Conservation (phyloP, 2,888 invertebrate genomes). For the Eupeodes luniger region DNA sequence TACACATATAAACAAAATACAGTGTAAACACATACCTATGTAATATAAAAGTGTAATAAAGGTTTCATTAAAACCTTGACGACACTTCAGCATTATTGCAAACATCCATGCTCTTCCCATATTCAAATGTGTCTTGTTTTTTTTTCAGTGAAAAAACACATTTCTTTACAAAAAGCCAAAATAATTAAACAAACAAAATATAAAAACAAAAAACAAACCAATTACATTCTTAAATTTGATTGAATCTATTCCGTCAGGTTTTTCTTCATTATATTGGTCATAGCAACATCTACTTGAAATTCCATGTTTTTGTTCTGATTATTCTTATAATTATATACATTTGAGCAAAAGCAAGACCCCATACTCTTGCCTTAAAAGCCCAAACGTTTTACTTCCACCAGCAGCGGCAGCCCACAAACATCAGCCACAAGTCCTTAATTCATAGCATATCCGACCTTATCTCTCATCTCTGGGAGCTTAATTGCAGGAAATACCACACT, state of each 20-base stretch:
- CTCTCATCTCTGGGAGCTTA: constrained; percentile 36
- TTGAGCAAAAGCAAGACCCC: background rate
- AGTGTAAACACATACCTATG: no score
- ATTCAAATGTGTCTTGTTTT: no score
- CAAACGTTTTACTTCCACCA: background rate
- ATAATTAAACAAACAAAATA: background rate
- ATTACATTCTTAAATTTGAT: background rate
- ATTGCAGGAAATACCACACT: constrained; percentile 52
- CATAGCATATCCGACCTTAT: constrained; percentile 10
- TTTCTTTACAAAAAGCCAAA: background rate
- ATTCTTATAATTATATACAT: constrained; percentile 9
- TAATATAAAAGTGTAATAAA: no score
- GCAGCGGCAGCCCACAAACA: background rate
- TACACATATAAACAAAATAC: no score
- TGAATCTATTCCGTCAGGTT: constrained; percentile 19
- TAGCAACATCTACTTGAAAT: background rate
- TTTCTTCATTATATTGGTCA: background rate
- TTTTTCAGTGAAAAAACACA: background rate
- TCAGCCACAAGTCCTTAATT: constrained; percentile 3
- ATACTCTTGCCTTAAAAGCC: background rate
- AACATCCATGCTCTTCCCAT: no score
- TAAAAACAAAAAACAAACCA: background rate
- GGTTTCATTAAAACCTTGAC: no score
- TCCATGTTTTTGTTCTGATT: constrained; percentile 3
- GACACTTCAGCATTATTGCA: no score